A percentile compares a stretch with the other conserved stretches of the same genome.
Conservation (phyloP, 2,797 vertebrate genomes). For the Galagoides demidoff region DNA sequence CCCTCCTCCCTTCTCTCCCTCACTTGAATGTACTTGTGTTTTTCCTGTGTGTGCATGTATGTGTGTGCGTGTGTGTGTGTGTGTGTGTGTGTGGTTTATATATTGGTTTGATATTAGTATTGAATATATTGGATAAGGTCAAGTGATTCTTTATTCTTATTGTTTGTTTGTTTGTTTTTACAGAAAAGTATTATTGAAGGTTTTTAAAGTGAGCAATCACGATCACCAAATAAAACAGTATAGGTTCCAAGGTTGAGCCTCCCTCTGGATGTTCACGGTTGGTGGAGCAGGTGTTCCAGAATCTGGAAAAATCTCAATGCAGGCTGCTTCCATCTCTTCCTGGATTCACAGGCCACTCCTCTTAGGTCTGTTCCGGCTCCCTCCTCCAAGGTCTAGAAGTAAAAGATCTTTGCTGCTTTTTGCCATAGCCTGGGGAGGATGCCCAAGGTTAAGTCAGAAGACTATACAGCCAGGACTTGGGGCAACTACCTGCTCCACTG, state of each 20-base stretch:
- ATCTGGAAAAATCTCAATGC: slow-evolving; percentile 41
- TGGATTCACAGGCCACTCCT: background rate
- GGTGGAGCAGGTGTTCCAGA: background rate
- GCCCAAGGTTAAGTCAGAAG: background rate
- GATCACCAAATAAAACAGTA: background rate
- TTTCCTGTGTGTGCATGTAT: too few species aligned
- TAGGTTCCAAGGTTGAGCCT: background rate
- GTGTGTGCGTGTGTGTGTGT: too few species aligned
- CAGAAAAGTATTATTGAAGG: slow-evolving; percentile 36
- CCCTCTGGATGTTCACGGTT: background rate
- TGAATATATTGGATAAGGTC: too few species aligned
- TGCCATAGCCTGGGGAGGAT: background rate
- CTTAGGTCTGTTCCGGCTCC: background rate
- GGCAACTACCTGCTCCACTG: background rate
- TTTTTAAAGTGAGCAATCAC: slow-evolving; percentile 49
- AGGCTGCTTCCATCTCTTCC: background rate
- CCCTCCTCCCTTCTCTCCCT: too few species aligned
- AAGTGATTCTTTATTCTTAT: background rate
- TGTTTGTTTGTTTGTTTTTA: slow-evolving; percentile 38
- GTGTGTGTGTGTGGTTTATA: too few species aligned
- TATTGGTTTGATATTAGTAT: too few species aligned
- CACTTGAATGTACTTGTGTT: too few species aligned
- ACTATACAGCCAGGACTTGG: background rate
- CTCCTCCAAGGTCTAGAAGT: background rate
- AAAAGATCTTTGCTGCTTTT: slow-evolving; percentile 32